Conservation (phyloP, 2,888 invertebrate genomes). For the Lutraria lutraria region DNA sequence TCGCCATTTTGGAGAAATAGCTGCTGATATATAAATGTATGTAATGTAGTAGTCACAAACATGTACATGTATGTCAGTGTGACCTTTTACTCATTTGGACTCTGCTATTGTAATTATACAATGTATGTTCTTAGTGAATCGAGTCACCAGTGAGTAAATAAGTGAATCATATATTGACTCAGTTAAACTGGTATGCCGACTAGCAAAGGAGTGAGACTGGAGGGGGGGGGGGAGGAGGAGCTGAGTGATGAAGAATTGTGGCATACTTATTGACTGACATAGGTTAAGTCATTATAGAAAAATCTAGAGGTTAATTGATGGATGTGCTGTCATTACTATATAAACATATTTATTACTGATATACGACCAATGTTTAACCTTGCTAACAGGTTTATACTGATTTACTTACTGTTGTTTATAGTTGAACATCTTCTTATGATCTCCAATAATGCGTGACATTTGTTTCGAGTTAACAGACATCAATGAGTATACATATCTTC, state of each 20-base stretch:
- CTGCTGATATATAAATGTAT: no score
- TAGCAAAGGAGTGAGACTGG: no score
- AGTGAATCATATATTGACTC: background rate
- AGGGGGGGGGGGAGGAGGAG: no score
- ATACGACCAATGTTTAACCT: background rate
- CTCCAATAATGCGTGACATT: background rate
- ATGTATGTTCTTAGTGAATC: background rate
- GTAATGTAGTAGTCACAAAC: background rate
- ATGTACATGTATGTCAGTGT: background rate
- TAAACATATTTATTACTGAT: background rate
- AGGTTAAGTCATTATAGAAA: background rate
- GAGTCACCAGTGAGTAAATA: background rate
- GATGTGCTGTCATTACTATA: background rate
- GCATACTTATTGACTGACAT: no score
- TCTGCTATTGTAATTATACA: background rate
- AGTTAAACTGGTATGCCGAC: no score
- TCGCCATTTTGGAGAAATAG: no score
- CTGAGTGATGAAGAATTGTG: no score
- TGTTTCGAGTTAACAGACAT: background rate
- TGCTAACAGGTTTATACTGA: constrained; percentile 19
- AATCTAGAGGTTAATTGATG: background rate
- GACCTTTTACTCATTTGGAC: background rate
- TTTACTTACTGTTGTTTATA: background rate
- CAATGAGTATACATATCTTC: background rate
- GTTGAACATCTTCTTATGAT: background rate